phyloP scores from a whole-genome alignment of 1,140 invertebrate genomes.

The Anoplophora glabripennis region DNA sequence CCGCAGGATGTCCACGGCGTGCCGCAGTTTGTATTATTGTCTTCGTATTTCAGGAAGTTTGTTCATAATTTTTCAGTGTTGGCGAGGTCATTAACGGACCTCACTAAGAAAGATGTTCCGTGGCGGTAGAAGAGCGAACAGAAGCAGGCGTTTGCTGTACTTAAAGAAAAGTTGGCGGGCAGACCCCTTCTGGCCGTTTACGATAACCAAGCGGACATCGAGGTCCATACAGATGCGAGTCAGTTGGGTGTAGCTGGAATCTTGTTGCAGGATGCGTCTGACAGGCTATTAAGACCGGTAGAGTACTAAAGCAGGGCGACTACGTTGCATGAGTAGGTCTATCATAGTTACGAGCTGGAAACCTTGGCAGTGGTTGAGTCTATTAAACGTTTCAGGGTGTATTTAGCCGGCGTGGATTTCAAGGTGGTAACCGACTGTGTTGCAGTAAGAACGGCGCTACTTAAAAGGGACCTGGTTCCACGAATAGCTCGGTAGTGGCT shows the following conservation, averaged over 20 bases:
- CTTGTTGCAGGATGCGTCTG: constrained; percentile 37
- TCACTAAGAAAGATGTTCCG: neutral
- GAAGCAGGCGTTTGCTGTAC: neutral
- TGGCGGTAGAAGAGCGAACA: neutral
- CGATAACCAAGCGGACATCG: constrained; percentile 32
- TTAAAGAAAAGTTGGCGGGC: neutral
- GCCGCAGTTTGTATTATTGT: neutral
- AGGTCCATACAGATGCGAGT: constrained; percentile 39
- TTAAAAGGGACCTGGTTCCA: constrained; percentile 34
- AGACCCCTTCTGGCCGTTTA: constrained; percentile 43
- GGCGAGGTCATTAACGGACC: neutral
- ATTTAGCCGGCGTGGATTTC: constrained; percentile 32
- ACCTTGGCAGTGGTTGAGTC: constrained; percentile 43
- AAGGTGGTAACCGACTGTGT: constrained; percentile 40
- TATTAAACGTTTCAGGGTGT: constrained; percentile 34
- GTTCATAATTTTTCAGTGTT: constrained; percentile 1
- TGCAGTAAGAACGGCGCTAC: constrained; percentile 27
- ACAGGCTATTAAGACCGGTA: constrained; percentile 49
- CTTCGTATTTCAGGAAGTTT: constrained; percentile 8
- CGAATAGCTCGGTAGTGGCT: constrained; percentile 42
- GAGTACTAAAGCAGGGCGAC: constrained; percentile 46
- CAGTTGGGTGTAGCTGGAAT: constrained; percentile 37
- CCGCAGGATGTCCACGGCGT: neutral
- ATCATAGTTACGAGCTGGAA: constrained; percentile 47
- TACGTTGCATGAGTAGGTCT: constrained; percentile 38